phyloP scores from a whole-genome alignment of 1,140 invertebrate species.

The Neodiprion fabricii region DNA sequence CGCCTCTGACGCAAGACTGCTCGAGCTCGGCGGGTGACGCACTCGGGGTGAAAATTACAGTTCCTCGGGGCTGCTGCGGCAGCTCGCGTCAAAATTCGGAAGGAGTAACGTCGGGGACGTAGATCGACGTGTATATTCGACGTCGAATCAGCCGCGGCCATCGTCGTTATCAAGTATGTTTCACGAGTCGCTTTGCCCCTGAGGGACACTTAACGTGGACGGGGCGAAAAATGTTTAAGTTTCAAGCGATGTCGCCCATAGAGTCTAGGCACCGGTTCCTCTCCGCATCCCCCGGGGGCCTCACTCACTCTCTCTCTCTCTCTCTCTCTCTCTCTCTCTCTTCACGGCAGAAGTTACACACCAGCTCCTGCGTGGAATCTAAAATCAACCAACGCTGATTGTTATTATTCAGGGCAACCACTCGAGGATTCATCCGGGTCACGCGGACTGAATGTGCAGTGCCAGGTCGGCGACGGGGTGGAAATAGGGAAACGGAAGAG shows the following conservation, averaged over 20 bases:
- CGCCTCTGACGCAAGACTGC: no score
- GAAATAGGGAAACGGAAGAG: not conserved
- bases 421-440: constrained; percentile 28
- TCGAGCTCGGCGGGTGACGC: no score
- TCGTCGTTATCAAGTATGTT: no score
- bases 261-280: not conserved
- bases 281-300: not conserved
- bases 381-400: constrained; percentile 34
- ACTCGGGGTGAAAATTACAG: no score
- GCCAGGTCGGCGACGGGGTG: not conserved
- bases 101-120: no score
- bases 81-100: no score
- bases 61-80: no score
- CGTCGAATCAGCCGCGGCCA: no score
- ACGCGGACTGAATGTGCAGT: not conserved
- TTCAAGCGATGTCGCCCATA: not conserved
- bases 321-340: not conserved
- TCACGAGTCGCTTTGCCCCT: not conserved
- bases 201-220: not conserved
- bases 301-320: not conserved
- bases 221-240: constrained; percentile 3
- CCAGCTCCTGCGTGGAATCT: constrained; percentile 34
- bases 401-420: constrained; percentile 38
- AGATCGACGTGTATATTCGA: no score
- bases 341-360: constrained; percentile 32